phyloP scores from a whole-genome alignment of 2,888 invertebrate genomes.

The Cloeon dipterum region DNA sequence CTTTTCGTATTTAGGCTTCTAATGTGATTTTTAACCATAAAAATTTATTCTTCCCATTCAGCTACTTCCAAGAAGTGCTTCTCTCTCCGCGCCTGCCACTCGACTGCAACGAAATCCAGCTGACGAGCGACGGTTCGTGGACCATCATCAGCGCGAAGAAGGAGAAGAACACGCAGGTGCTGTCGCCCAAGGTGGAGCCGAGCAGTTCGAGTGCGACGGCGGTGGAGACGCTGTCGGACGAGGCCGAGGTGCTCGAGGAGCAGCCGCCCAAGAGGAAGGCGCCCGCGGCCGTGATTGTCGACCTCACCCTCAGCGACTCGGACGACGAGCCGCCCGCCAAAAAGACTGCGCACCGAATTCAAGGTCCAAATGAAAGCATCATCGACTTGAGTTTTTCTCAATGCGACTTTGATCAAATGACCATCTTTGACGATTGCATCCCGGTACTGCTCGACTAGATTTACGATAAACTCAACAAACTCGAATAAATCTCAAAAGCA shows the following conservation, averaged over 20 bases:
- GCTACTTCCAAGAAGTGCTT: constrained; percentile 66
- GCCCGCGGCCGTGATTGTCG: constrained; percentile 24
- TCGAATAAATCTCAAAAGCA: too few species aligned
- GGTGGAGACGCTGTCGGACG: constrained; percentile 6
- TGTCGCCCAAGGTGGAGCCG: constrained; percentile 12
- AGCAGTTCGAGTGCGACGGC: constrained; percentile 1
- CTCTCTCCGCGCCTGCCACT: constrained; percentile 38
- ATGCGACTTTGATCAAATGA: too few species aligned
- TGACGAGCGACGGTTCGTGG: constrained; percentile 69
- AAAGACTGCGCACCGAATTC: too few species aligned
- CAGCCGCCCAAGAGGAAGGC: constrained; percentile 5
- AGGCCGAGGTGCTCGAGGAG: not conserved
- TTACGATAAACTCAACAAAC: too few species aligned
- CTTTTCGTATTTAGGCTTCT: too few species aligned
- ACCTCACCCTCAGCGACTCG: constrained; percentile 49
- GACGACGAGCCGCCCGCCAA: constrained; percentile 23
- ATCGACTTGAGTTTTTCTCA: not conserved
- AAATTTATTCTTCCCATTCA: too few species aligned
- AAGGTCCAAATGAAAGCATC: not conserved
- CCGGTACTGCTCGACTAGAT: too few species aligned
- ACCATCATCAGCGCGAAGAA: constrained; percentile 29
- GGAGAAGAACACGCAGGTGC: constrained; percentile 30
- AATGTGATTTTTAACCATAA: too few species aligned
- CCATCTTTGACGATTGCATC: too few species aligned
- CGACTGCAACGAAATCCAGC: constrained; percentile 59